phyloP scores from a whole-genome alignment of 2,888 invertebrate species.

The Palloptera scutellata region DNA sequence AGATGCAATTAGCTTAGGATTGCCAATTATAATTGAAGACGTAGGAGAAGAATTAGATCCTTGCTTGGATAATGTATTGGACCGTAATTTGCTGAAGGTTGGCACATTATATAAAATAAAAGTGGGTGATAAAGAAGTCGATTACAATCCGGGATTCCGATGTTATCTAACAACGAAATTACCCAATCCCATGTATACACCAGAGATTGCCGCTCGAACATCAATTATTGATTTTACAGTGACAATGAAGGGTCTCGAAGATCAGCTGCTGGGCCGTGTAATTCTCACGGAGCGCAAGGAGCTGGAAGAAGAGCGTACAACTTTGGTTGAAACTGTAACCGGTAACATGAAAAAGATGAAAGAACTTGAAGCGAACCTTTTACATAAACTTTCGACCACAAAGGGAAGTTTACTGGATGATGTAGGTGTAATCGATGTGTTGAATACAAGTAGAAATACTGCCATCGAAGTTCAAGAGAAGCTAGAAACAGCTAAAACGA shows the following conservation, averaged over 20 bases:
- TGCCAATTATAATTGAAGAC: conserved; percentile 85
- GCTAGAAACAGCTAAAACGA: conserved; percentile 78
- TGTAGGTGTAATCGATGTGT: conserved; percentile 81
- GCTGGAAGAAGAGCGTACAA: conserved; percentile 82
- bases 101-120: conserved; percentile 83
- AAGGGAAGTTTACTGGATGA: conserved; percentile 88
- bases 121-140: conserved; percentile 88
- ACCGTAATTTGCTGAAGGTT: conserved; percentile 86
- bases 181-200: conserved; percentile 86
- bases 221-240: conserved; percentile 92
- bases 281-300: conserved; percentile 85
- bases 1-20: conserved; percentile 81
- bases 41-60: conserved; percentile 87
- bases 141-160: conserved; percentile 74
- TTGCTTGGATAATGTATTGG: conserved; percentile 83
- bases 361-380: conserved; percentile 82
- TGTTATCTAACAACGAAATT: conserved; percentile 88
- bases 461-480: conserved; percentile 85
- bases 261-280: conserved; percentile 84
- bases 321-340: conserved; percentile 82
- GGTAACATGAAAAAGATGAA: conserved; percentile 84
- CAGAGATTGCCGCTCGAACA: conserved; percentile 84
- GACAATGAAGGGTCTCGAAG: conserved; percentile 88
- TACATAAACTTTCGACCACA: conserved; percentile 85
- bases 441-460: conserved; percentile 82